Percentiles rank a stretch among this genome's conserved stretches.
Evolutionary conservation across 2,113 vertebrate species (phyloP).

Genomic region (Labeo catla): DNA sequence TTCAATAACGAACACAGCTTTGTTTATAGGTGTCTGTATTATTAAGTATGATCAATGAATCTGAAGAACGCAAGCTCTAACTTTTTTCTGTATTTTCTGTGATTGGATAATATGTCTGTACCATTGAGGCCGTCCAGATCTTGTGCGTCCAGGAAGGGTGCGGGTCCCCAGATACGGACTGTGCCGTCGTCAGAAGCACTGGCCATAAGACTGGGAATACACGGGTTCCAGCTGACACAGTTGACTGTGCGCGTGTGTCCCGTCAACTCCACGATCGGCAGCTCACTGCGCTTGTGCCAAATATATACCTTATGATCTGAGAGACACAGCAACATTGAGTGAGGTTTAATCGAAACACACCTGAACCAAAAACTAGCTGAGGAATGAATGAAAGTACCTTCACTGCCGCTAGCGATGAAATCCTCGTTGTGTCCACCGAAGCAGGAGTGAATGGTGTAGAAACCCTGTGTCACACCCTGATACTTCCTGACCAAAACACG

Average conservation of each 20-base stretch:
- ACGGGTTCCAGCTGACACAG: slow-evolving; percentile 99
- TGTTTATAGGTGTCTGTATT: not conserved
- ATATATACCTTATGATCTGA: slow-evolving; percentile 99
- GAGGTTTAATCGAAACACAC: not conserved
- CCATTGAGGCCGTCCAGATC: slow-evolving; percentile 88
- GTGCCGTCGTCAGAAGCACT: slow-evolving; percentile 98
- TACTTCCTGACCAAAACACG: slow-evolving; percentile 99
- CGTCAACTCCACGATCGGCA: slow-evolving; percentile 96
- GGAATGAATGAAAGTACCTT: slow-evolving; percentile 79
- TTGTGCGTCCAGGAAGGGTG: slow-evolving; percentile 91
- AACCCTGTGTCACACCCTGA: slow-evolving; percentile 99
- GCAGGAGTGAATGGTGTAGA: slow-evolving; percentile 99
- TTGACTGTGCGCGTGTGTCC: slow-evolving; percentile 98
- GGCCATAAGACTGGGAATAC: slow-evolving; percentile 95
- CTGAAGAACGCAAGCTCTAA: not conserved
- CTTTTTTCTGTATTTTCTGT: not conserved
- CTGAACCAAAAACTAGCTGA: not conserved
- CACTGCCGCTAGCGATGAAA: slow-evolving; percentile 98
- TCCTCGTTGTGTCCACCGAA: slow-evolving; percentile 99
- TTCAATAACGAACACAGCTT: not conserved
- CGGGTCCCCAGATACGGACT: slow-evolving; percentile 98
- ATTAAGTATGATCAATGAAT: not conserved
- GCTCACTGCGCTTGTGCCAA: slow-evolving; percentile 96
- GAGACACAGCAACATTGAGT: not conserved
- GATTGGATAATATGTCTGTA: slow-evolving; percentile 54